Base-by-base conservation (phyloP, 2,797 vertebrate genomes). In the Hoplostethus atlanticus region DNA sequence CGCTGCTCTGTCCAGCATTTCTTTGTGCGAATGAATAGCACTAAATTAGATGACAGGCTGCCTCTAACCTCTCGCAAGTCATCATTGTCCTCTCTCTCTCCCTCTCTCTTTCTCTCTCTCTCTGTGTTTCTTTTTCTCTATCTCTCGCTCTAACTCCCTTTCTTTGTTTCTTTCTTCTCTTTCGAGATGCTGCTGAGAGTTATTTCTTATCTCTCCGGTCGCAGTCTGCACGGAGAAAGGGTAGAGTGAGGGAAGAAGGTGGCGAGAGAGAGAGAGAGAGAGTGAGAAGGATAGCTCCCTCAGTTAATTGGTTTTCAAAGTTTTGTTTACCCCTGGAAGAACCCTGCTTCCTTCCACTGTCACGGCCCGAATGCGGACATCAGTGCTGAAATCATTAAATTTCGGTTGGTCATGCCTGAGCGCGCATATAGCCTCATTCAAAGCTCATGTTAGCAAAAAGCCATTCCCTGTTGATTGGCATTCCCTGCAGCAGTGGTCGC, bases 291-390 rank as follows among this genome's bases (percentile, higher is more conserved):
- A 81, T 81, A 72, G 78, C 81, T 81, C 64, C 54, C 53, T 55
- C 34, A 50, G 76, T 74, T 82, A 86, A 82, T 81, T 88, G 73
- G 72, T 85, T 85, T 79, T 38, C 78, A 86, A 85, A 73, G 80
- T 79, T 68, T 71, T 47, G 38, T 59, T 64, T 15, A 4, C 47
- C 53, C 64, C 36, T 47, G 25, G 64, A 81, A 64, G 61, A 7
- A 7, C 12, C 60, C 55, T 68, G 65, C 31, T 71, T 74, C 64
- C 53, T 51, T 28, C 21, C 64, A 42, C 48, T 72, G 67, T 68
- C 73, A 59, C 67, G 64, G 73, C 76, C 79, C 71, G 80, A 79
- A 71, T 52, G 60, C 17, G 67, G 73, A 81, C 73, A 72, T 10
- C 67, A 61, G 70, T 30, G 64, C 73, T 68, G 78, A 84, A 84